Base-by-base conservation (phyloP, 1,140 invertebrate species). In the Drosophila jambulina region DNA sequence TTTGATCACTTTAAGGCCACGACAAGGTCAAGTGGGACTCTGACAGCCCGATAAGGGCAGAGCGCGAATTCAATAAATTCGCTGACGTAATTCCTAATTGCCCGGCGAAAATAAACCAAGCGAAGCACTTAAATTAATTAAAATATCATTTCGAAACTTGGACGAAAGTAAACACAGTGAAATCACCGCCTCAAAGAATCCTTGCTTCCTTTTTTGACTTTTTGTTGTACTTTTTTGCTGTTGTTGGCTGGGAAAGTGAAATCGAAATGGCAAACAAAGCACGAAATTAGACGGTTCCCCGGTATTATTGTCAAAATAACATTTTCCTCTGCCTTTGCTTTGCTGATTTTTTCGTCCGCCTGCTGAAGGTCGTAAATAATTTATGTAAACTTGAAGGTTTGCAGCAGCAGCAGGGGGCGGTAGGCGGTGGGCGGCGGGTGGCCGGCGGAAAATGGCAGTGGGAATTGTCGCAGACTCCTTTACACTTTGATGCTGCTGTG, bases 401-500 rank as follows among this genome's bases (percentile, higher is more conserved):
- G 62, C 57, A 49, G 53, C 56, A 34, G 27, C 27, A 15, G 12
- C 34, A n/a, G 59, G 1, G 9, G 27, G 42, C 5, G 9, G 32
- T 10, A 8, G 10, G 45, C 23, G 42, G 43, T 40, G 68, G 68
- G 74, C 17, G n/a, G n/a, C n/a, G 23, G 43, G 42, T 34, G 13
- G 42, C 27, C 19, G 79, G 61, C 84, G 78, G 75, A 61, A 81
- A 87, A 87, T 87, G 84, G 84, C 81, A 78, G 78, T 85, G 85
- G 85, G 84, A 90, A 90, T 88, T 90, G 85, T 88, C 84, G 84
- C 84, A 88, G 77, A 90, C 84, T 90, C 78, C 80, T 76, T 83
- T 90, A 90, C 85, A 88, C 84, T 88, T 88, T 90, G 82, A 88
- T 90, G 84, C 85, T 88, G 85, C 85, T 88, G 85, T 74, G 85